Percentiles rank a stretch among this genome's conserved stretches.
phyloP scores from a whole-genome alignment of 53 echinoderm and acorn worm genomes.

The Holothuria leucospilota region DNA sequence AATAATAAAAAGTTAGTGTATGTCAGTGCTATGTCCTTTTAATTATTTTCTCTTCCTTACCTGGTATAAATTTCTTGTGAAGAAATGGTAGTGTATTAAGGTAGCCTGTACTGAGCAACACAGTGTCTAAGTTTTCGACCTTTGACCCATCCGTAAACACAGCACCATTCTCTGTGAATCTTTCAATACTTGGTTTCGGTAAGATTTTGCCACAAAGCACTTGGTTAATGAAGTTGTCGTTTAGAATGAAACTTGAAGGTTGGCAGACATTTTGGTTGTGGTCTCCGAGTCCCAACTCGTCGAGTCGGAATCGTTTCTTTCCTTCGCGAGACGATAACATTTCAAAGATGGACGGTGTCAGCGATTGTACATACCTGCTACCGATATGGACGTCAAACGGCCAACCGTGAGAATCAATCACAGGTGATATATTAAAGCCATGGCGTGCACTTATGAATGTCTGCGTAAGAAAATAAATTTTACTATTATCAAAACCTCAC shows the following conservation, averaged over 20 bases:
- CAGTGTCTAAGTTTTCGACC: slow-evolving; percentile 15
- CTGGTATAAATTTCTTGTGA: background rate
- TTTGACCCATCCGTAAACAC: slow-evolving; percentile 31
- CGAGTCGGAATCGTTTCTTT: background rate
- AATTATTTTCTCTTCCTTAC: background rate
- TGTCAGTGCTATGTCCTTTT: too few relatives aligned
- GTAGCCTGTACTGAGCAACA: slow-evolving; percentile 28
- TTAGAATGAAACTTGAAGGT: background rate
- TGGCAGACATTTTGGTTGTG: background rate
- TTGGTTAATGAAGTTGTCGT: slow-evolving; percentile 42
- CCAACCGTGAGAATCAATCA: slow-evolving; percentile 38
- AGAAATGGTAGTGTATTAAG: background rate
- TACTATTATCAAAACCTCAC: too few relatives aligned
- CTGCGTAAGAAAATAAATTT: background rate
- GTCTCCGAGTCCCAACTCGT: slow-evolving; percentile 2
- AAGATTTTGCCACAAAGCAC: slow-evolving; percentile 19
- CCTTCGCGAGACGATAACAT: background rate
- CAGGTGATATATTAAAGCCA: slow-evolving; percentile 3
- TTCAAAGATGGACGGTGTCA: background rate
- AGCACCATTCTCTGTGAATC: slow-evolving; percentile 5
- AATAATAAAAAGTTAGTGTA: too few relatives aligned
- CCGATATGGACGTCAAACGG: slow-evolving; percentile 7
- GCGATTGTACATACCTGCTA: background rate
- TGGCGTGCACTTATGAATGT: slow-evolving; percentile 30
- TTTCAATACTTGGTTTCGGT: slow-evolving; percentile 6